Percentiles rank a stretch among this genome's conserved stretches.
These are phyloP conservation scores for Siderastrea siderea DNA, from an alignment of 92 coral and sea anemone species.

Conservation along the genomic window DNA sequence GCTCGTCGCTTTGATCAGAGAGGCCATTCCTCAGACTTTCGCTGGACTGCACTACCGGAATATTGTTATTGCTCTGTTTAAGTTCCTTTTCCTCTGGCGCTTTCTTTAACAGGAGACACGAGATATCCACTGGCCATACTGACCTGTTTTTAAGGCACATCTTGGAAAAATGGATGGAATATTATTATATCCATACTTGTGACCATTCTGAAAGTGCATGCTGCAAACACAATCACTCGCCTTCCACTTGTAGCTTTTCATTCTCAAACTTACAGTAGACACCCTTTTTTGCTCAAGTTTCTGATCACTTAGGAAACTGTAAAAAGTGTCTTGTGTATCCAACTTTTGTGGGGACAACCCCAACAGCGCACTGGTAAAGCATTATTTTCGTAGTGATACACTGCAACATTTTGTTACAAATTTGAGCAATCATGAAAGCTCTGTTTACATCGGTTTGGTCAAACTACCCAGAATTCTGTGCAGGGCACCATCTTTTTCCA, in stretches of 20 bases:
- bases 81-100: neutral
- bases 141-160: constrained; percentile 42
- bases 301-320: constrained; percentile 8
- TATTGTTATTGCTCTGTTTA: too few relatives aligned
- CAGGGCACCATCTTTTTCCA: neutral
- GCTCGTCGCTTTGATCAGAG: neutral
- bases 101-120: constrained; percentile 26
- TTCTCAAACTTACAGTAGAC: constrained; percentile 22
- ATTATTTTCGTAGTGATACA: neutral
- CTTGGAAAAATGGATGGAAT: constrained; percentile 65
- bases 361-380: constrained; percentile 23
- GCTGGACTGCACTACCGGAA: too few relatives aligned
- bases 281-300: constrained; percentile 48
- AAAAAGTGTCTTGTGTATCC: neutral
- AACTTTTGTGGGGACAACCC: neutral
- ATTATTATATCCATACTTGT: constrained; percentile 48
- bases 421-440: neutral
- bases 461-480: neutral
- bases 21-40: neutral
- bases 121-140: constrained; percentile 68
- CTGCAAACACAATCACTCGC: constrained; percentile 58
- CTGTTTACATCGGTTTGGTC: neutral
- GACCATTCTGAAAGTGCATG: constrained; percentile 53
- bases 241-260: constrained; percentile 45
- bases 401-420: neutral